Conservation (phyloP, 2,797 vertebrate genomes). For the Buphagus erythrorhynchus region DNA sequence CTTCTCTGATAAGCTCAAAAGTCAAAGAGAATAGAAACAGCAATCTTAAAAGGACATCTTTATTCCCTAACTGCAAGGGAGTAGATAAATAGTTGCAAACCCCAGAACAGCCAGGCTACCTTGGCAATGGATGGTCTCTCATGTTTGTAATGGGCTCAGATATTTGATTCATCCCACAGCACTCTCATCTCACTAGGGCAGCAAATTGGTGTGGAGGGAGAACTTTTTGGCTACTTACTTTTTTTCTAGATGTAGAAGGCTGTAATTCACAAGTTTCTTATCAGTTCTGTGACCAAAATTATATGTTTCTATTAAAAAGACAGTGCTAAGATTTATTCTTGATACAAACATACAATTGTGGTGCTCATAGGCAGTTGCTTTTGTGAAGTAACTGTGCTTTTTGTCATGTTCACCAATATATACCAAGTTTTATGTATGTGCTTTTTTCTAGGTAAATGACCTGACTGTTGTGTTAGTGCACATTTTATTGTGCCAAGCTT, state of each 20-base stretch:
- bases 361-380: background rate
- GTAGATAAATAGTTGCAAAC: background rate
- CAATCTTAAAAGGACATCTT: background rate
- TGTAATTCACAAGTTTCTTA: background rate
- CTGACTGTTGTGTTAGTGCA: background rate
- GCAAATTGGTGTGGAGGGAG: background rate
- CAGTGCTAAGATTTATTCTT: background rate
- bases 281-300: background rate
- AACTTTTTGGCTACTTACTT: background rate
- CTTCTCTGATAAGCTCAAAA: background rate
- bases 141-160: background rate
- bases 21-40: background rate
- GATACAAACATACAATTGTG: background rate
- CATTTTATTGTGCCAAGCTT: background rate
- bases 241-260: background rate
- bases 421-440: fast-evolving
- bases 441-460: background rate
- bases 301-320: background rate
- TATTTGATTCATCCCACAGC: background rate
- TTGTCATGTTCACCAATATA: background rate
- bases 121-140: background rate
- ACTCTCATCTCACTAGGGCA: background rate
- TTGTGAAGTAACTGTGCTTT: background rate
- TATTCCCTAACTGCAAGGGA: background rate
- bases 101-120: background rate